Evolutionary conservation across 2,797 vertebrate genomes (phyloP).

Genomic region (Eulemur coronatus): DNA sequence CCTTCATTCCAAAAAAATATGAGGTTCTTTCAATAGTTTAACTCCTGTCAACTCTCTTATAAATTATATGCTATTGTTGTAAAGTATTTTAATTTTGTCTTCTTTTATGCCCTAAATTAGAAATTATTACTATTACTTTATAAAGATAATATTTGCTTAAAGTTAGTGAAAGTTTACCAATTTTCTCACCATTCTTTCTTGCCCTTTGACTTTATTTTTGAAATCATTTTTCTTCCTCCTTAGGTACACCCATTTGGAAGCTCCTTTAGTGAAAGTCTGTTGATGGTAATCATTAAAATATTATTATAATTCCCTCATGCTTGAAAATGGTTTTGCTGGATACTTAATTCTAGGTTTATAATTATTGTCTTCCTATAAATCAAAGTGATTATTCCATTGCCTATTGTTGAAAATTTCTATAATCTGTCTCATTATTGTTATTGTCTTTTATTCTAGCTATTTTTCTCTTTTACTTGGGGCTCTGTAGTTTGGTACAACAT

Average conservation of each 20-base stretch:
- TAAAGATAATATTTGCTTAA: neutral
- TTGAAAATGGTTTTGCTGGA: neutral
- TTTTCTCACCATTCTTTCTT: neutral
- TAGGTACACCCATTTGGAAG: neutral
- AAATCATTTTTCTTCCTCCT: neutral
- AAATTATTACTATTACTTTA: neutral
- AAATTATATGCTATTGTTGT: neutral
- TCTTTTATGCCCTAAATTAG: neutral
- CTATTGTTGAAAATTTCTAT: neutral
- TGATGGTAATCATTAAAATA: neutral
- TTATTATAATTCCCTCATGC: neutral
- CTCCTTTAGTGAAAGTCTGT: neutral
- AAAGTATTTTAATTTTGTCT: neutral
- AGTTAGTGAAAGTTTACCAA: neutral
- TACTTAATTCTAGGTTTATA: neutral
- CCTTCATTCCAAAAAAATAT: neutral
- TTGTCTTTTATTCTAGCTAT: neutral
- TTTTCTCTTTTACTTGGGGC: neutral
- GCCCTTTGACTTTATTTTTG: neutral
- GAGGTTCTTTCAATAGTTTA: neutral
- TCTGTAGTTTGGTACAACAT: neutral
- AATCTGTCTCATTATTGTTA: neutral
- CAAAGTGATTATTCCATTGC: neutral
- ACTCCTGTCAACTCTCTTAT: neutral
- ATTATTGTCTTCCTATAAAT: neutral